phyloP scores from a whole-genome alignment of 2,797 vertebrate species.

The Momotus momota region DNA sequence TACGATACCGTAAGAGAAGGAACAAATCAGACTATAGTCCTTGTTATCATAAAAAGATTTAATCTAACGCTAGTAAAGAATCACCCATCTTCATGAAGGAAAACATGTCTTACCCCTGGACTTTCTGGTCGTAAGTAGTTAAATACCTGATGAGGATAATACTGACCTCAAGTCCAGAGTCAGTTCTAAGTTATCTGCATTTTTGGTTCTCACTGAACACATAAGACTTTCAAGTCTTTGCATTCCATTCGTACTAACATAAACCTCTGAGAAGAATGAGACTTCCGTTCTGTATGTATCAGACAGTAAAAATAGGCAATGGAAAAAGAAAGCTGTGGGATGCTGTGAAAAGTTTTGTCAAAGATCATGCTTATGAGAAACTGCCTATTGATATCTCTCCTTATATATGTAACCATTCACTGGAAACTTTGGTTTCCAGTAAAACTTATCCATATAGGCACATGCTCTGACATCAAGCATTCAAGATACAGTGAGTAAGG shows the following conservation, averaged over 20 bases:
- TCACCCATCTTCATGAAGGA: not conserved
- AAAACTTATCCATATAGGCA: not conserved
- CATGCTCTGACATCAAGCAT: not conserved
- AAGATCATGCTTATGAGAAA: not conserved
- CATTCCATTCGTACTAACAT: not conserved
- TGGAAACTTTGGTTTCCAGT: not conserved
- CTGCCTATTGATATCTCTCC: not conserved
- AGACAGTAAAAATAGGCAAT: not conserved
- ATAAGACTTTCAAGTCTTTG: not conserved
- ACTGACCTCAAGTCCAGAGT: not conserved
- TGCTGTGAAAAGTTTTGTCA: not conserved
- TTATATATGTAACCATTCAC: not conserved
- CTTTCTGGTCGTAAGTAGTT: not conserved
- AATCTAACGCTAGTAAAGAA: not conserved
- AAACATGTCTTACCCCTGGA: not conserved
- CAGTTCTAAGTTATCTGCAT: not conserved
- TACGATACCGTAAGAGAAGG: not conserved
- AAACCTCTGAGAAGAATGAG: not conserved
- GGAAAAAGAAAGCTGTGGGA: not conserved
- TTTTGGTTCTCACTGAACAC: not conserved
- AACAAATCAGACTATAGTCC: not conserved
- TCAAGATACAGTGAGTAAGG: not conserved
- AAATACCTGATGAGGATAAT: not conserved
- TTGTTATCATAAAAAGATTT: not conserved
- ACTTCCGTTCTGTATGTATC: not conserved